Evolutionary conservation across 1,140 invertebrate species (phyloP).

Genomic region (Psilanteris sp.): DNA sequence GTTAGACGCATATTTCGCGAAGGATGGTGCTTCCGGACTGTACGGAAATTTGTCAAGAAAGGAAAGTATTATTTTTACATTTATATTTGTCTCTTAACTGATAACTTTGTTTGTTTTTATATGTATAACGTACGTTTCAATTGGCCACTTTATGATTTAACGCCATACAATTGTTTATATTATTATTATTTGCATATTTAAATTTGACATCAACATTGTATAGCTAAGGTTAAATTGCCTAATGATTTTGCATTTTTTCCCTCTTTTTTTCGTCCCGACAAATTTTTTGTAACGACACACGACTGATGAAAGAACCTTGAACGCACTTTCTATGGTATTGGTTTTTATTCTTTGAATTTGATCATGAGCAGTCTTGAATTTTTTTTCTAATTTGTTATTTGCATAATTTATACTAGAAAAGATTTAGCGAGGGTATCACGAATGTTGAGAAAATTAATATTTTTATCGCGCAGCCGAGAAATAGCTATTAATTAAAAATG

Average conservation of each 20-base stretch:
- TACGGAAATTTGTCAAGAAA: no score
- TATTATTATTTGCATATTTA: slow-evolving; percentile 33
- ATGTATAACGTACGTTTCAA: no score
- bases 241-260: slow-evolving; percentile 26
- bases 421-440: background rate
- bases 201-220: slow-evolving; percentile 25
- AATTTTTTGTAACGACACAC: slow-evolving; percentile 26
- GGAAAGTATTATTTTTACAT: no score
- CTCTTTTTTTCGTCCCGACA: slow-evolving; percentile 5
- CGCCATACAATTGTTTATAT: slow-evolving; percentile 9
- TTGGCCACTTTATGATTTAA: slow-evolving; percentile 10
- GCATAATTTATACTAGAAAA: background rate
- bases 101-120: no score
- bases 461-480: no score
- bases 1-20: no score
- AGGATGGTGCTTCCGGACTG: no score
- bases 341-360: slow-evolving; percentile 22
- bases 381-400: background rate
- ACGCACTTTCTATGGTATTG: slow-evolving; percentile 21
- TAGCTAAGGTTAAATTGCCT: slow-evolving; percentile 44
- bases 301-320: slow-evolving; percentile 27
- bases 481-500: no score
- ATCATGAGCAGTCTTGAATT: slow-evolving; percentile 18
- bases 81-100: no score
- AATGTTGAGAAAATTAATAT: slow-evolving; percentile 12